phyloP scores from a whole-genome alignment of 2,113 vertebrate genomes.

The Mohoua ochrocephala region DNA sequence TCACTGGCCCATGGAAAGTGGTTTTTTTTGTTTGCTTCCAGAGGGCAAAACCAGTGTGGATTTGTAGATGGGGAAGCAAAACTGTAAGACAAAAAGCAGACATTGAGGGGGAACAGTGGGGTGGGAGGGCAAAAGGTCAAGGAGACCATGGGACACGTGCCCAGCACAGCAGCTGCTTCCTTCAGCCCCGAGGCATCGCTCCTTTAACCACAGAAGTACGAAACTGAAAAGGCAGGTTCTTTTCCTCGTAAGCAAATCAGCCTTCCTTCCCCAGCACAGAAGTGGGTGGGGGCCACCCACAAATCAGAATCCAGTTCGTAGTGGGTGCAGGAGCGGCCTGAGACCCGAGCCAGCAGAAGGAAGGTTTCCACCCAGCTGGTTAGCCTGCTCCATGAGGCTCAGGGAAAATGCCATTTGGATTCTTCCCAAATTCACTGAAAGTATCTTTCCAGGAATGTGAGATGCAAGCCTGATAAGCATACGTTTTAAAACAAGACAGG shows the following conservation, averaged over 20 bases:
- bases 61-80: background rate
- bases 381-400: rapidly evolving
- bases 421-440: background rate
- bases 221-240: background rate
- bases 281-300: too few species aligned
- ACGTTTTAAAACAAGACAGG: background rate
- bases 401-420: background rate
- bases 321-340: background rate
- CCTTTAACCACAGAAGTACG: background rate
- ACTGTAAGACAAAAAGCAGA: background rate
- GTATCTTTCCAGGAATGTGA: background rate
- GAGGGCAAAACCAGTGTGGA: background rate
- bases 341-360: rapidly evolving
- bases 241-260: background rate
- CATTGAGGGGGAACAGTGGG: background rate
- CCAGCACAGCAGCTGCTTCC: background rate
- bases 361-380: background rate
- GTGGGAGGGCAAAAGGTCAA: background rate
- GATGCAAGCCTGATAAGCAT: background rate
- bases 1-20: rapidly evolving
- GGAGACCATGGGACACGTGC: rapidly evolving
- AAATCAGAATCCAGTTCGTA: rapidly evolving
- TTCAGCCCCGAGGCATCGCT: background rate
- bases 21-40: background rate
- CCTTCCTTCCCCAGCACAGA: background rate